Evolutionary conservation across 2,113 vertebrate genomes (phyloP), one percentile per base, ranked within the genome.

Genomic region (Periophthalmodon schlosseri): DNA sequence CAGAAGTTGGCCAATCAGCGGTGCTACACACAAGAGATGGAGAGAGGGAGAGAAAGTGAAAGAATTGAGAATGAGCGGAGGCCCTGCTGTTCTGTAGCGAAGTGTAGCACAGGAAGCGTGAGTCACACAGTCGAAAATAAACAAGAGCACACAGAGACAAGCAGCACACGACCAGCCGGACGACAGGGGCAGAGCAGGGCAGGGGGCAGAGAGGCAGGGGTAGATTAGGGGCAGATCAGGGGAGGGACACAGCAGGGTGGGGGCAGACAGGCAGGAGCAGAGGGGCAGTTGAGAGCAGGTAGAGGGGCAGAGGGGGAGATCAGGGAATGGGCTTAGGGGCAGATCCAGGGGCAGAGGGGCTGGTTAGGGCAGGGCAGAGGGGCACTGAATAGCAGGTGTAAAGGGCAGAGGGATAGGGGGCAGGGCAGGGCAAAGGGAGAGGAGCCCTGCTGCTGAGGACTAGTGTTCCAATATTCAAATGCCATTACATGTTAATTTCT

Each of bases 41-140:
- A 46, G 65, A 68, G 60, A 52, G 52, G 52, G n/a, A 69, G 72
- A 76, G 64, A 68, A 39, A 58, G 34, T 28, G 79, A 87, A 78
- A 90, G 86, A 90, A 88, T 88, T 89, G 73, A 88, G 90, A 91
- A 92, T 90, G 90, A 91, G 84, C 83, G 87, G 80, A 83, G 86
- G 83, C 86, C 89, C 87, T 87, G 90, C 89, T 91, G 89, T 87
- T 92, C 81, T 85, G 87, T 80, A 84, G 84, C 90, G 88, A 89
- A 87, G 84, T 86, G 85, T 85, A 84, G 87, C 70, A 80, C 89
- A 91, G 91, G 90, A 93, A 90, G 85, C 84, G 88, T 92, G 91
- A 93, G 85, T 93, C 91, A 93, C 88, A 83, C 86, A 56, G 83
- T 91, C 85, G 75, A 90, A 91, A 90, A 92, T 92, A 91, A 91